Conservation (phyloP, 1,140 invertebrate genomes). For the Tetraneura akinire region DNA sequence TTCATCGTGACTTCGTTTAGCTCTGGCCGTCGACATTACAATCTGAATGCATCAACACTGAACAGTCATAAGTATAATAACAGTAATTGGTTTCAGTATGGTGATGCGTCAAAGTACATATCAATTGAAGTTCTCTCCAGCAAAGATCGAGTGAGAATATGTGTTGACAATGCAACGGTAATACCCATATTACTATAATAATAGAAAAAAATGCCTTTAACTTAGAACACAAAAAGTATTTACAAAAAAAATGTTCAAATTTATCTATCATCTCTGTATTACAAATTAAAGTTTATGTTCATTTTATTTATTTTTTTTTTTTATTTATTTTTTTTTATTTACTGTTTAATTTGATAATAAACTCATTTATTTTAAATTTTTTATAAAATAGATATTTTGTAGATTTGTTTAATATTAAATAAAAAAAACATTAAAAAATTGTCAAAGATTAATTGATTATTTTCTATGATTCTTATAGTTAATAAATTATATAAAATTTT, state of each 20-base stretch:
- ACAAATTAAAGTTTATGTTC: neutral
- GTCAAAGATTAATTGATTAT: too few species aligned
- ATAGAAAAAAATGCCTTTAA: too few species aligned
- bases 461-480: too few species aligned
- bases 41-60: too few species aligned
- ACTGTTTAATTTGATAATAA: neutral
- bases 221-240: too few species aligned
- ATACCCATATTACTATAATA: conserved; percentile 53
- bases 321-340: neutral
- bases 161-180: conserved; percentile 66
- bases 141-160: conserved; percentile 63
- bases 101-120: conserved; percentile 54
- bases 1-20: neutral
- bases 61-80: neutral
- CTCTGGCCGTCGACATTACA: too few species aligned
- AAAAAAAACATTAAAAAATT: neutral
- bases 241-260: too few species aligned
- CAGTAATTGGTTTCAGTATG: neutral
- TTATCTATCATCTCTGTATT: neutral
- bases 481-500: too few species aligned
- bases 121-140: conserved; percentile 65
- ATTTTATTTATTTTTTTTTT: neutral
- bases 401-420: too few species aligned
- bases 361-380: neutral
- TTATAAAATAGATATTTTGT: too few species aligned